Evolutionary conservation across 2,797 vertebrate species (phyloP).

Genomic region (Sebastes oblongus): DNA sequence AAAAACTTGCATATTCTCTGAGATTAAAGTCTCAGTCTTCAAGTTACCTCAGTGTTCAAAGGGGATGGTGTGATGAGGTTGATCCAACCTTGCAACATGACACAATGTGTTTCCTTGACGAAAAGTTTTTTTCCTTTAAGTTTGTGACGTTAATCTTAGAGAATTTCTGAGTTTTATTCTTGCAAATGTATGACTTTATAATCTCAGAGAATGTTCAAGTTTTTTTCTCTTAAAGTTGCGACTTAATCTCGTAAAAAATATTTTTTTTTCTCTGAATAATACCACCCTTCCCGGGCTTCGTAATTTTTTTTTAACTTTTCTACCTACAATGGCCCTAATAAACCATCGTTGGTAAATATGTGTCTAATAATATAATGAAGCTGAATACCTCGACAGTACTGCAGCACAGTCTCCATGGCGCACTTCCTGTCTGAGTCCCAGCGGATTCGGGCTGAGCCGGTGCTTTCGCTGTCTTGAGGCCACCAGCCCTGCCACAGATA

Average conservation of each 20-base stretch:
- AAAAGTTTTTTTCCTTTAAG: neutral
- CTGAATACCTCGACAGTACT: slow-evolving; percentile 89
- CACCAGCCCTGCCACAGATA: slow-evolving; percentile 99
- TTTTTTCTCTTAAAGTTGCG: neutral
- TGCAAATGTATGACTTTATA: neutral
- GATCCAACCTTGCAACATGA: neutral
- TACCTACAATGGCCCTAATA: neutral
- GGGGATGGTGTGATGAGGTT: neutral
- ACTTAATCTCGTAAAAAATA: no score
- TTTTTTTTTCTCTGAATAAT: no score
- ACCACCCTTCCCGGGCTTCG: neutral
- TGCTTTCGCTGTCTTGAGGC: slow-evolving; percentile 90
- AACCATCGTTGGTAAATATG: accelerated
- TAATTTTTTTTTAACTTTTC: neutral
- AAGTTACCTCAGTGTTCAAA: accelerated
- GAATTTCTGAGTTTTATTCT: neutral
- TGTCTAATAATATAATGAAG: neutral
- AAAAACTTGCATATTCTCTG: neutral
- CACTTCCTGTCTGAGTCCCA: slow-evolving; percentile 94
- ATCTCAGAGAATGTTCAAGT: neutral
- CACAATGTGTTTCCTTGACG: neutral
- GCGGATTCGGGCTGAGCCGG: slow-evolving; percentile 91
- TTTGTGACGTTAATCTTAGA: neutral
- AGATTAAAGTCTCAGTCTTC: accelerated
- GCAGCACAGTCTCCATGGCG: slow-evolving; percentile 94